A percentile compares a stretch with the other conserved stretches of the same genome.
Evolutionary conservation across 1,140 invertebrate genomes (phyloP).

Genomic region (Hyles euphorbiae): DNA sequence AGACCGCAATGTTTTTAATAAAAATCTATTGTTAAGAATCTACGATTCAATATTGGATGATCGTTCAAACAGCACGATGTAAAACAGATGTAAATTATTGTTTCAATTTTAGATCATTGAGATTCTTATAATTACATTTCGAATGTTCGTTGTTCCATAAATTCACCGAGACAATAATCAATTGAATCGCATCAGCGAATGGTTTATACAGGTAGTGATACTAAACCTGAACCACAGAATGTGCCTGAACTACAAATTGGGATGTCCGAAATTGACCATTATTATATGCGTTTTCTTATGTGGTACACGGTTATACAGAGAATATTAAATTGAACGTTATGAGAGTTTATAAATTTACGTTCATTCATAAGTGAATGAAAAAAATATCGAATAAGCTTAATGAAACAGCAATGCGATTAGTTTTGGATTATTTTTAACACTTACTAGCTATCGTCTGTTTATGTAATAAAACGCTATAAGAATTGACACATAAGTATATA

Average conservation of each 20-base stretch:
- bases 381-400: conserved; percentile 43
- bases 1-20: too few species aligned
- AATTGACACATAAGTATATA: conserved; percentile 78
- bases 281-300: conserved; percentile 9
- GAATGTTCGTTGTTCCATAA: conserved; percentile 62
- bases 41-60: too few species aligned
- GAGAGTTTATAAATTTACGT: conserved; percentile 17
- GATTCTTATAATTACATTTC: conserved; percentile 50
- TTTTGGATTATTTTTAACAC: conserved; percentile 67
- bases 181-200: conserved; percentile 11
- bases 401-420: conserved; percentile 45
- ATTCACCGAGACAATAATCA: conserved; percentile 41
- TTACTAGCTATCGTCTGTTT: conserved; percentile 71
- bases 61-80: too few species aligned
- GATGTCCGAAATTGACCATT: conserved; percentile 16
- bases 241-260: conserved; percentile 33
- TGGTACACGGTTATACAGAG: conserved; percentile 23
- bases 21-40: too few species aligned
- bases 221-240: conserved; percentile 30
- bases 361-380: conserved; percentile 30
- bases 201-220: conserved; percentile 22
- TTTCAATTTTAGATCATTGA: conserved; percentile 14
- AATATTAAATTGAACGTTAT: conserved; percentile 25
- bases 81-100: too few species aligned
- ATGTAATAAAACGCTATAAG: conserved; percentile 75